Base-by-base conservation (phyloP, 2,888 invertebrate genomes). In the Pinctada fucata region DNA sequence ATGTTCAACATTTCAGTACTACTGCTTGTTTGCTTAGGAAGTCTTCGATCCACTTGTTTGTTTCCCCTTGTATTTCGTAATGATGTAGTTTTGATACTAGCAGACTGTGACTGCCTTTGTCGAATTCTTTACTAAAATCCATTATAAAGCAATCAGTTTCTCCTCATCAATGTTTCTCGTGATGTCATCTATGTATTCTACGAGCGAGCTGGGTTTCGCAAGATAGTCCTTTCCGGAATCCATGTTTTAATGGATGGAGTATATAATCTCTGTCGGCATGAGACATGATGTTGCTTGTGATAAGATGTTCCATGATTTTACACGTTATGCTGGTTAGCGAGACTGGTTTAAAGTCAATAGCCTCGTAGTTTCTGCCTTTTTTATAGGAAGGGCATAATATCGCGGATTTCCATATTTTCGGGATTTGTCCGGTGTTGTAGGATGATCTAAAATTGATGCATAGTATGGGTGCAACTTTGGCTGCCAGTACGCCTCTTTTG, bases 51-150 rank as follows among this genome's bases (percentile, higher is more conserved):
- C 81, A 75, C 2, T 16, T 49, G 13, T 78, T 76, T 6, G 72
- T 66, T 8, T 79, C 79, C 1, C 72, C 76, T 50, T 66, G 52
- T 3, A 77, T 77, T 1, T 79, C 77, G 65, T 80, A 80, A 16
- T 79, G 79, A 6, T 75, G n/a, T 0, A 80, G 16, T 70, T 77
- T 77, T 5, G 51, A 45, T 2, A 64, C 3, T 1, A 78, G 48
- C 2, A 75, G 69, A n/a, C 52, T 72, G 50, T 78, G 78, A 10
- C 72, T 50, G 0, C 79, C 79, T 48, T 76, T 79, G 67, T 79
- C 78, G 52, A 78, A 79, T 2, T 75, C 79, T 63, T 82, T 82
- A 10, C 69, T 58, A 51, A 82, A 80, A n/a, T 82, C 80, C 75
- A 83, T 75, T 0, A 78, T 66, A 6, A 82, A 69, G 4, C 75